Evolutionary conservation across 2,797 vertebrate species (phyloP).

Genomic region (Phrynocephalus forsythii): DNA sequence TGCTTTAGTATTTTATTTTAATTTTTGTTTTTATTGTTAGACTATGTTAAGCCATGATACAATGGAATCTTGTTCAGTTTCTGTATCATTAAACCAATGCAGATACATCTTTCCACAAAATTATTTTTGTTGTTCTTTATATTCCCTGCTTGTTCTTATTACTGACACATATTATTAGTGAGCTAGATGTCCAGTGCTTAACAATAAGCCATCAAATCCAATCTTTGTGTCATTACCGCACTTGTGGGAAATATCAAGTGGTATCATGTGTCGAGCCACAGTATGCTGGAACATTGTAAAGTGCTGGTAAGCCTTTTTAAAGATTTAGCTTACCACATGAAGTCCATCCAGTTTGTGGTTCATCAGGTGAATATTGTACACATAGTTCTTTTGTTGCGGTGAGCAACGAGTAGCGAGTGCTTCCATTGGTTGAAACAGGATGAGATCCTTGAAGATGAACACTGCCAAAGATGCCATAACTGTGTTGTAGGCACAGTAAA

Average conservation of each 20-base stretch:
- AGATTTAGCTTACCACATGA: slow-evolving; percentile 28
- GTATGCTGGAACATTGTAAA: slow-evolving; percentile 28
- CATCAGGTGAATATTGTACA: slow-evolving; percentile 24
- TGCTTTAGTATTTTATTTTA: too few species aligned
- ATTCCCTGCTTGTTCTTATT: slow-evolving; percentile 23
- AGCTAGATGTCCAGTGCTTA: slow-evolving; percentile 33
- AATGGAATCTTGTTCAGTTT: slow-evolving; percentile 15
- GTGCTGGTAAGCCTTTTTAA: slow-evolving; percentile 24
- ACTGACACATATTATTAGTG: slow-evolving; percentile 36
- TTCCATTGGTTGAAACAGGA: slow-evolving; percentile 25
- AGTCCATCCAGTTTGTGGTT: background rate
- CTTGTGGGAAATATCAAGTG: slow-evolving; percentile 29
- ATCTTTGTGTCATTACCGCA: background rate
- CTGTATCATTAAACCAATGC: slow-evolving; percentile 16
- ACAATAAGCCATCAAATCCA: slow-evolving; percentile 32
- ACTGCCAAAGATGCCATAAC: background rate
- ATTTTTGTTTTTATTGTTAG: background rate
- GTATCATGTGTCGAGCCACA: slow-evolving; percentile 34
- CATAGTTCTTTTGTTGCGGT: slow-evolving; percentile 1
- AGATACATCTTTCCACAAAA: slow-evolving; percentile 3
- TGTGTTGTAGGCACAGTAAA: slow-evolving; percentile 11
- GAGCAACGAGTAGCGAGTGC: slow-evolving; percentile 19
- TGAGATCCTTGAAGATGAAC: slow-evolving; percentile 46
- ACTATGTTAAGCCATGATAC: slow-evolving; percentile 31
- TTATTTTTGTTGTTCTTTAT: background rate